phyloP scores from a whole-genome alignment of 1,140 invertebrate genomes.

The Listronotus oregonensis region DNA sequence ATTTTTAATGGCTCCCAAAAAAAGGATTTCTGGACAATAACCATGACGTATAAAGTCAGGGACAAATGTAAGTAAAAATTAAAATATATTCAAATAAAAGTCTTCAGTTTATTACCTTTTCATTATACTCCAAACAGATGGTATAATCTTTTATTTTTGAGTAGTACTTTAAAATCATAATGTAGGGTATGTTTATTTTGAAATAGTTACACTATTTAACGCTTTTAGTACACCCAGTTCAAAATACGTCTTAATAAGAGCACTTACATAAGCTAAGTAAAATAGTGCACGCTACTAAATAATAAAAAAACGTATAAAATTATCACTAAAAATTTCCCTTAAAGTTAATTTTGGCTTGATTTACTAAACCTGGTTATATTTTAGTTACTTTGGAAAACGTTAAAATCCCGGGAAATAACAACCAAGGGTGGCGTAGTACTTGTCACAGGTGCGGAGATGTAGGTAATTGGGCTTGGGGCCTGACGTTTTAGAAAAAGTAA shows the following conservation, averaged over 20 bases:
- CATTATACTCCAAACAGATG: not conserved
- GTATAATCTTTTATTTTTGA: not conserved
- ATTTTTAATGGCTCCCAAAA: constrained; percentile 36
- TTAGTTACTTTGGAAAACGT: constrained; percentile 52
- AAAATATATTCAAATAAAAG: not conserved
- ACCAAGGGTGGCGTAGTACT: constrained; percentile 69
- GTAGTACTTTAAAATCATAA: not conserved
- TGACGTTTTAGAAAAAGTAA: constrained; percentile 80
- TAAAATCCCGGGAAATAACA: constrained; percentile 47
- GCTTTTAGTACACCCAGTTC: too few species aligned
- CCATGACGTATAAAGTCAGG: constrained; percentile 23
- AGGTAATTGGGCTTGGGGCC: constrained; percentile 87
- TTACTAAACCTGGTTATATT: too few species aligned
- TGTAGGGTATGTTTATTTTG: too few species aligned
- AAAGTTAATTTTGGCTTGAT: too few species aligned
- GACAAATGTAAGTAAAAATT: constrained; percentile 33
- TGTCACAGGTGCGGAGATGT: constrained; percentile 87
- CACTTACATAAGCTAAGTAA: too few species aligned
- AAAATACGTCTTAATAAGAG: too few species aligned
- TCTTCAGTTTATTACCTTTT: not conserved
- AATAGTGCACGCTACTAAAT: too few species aligned
- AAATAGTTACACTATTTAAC: too few species aligned
- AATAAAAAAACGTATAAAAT: too few species aligned
- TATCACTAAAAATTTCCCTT: too few species aligned
- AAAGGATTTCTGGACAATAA: constrained; percentile 13